Base-by-base conservation (phyloP, 92 coral and sea anemone species). In the Phenganax stokvisi region DNA sequence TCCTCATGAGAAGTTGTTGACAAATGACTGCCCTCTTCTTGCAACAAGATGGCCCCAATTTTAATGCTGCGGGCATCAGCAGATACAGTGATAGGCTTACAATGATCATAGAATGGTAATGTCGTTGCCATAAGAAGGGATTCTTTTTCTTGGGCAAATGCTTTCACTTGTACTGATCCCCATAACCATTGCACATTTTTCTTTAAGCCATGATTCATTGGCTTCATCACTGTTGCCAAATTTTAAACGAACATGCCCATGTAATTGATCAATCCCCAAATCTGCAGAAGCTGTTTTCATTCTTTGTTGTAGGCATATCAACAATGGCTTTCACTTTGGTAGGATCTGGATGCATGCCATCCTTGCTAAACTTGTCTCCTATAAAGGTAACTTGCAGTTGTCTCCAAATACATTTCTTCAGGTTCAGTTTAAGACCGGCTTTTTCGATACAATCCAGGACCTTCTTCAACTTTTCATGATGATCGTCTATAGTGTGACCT, bases 1-100 rank as follows among this genome's bases (percentile, higher is more conserved):
- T n/a, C 20, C 80, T 83, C 88, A 89, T 84, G 10, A 83, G 81
- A 37, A 89, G 92, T 10, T 82, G 84, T 44, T 89, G 90, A 76
- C 86, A n/a, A 56, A 55, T 12, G 17, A 20, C 51, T 69, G 54
- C 76, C 79, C 51, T 69, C 83, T 37, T 86, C 69, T 65, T 83
- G 89, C 44, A 81, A 29, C 29, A 83, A 30, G 29, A 83, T 84
- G 17, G 60, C 87, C 3, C 89, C 84, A 15, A 86, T 63, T 56
- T 87, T 87, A 64, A 64, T 75, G 57, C 87, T 66, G 60, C 88
- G 81, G 12, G 88, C 89, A 61, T 86, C 87, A 13, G 89, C 87
- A 44, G 61, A 54, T 20, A 86, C 84, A 64, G 30, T 25, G 30
- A 64, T 64, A 25, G 70, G 70, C 29, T 64, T 64, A 12, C 70